A percentile compares a stretch with the other conserved stretches of the same genome.
Evolutionary conservation across 37 sponge, comb jelly and placozoan genomes (phyloP).

Genomic region (Aphrocallistes beatrix): DNA sequence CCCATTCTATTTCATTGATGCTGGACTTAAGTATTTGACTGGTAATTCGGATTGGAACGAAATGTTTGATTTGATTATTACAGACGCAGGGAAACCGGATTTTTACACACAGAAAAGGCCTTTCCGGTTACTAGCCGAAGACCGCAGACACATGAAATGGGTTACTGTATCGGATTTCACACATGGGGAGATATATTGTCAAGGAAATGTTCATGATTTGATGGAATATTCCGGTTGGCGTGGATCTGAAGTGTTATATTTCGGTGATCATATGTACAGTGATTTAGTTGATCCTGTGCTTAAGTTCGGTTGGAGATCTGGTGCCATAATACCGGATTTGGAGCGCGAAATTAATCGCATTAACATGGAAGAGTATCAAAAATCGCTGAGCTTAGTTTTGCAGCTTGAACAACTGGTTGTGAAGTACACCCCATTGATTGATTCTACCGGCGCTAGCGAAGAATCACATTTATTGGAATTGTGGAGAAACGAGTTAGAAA

Average conservation of each 20-base stretch:
- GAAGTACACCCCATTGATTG: neutral
- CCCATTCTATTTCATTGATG: slow-evolving; percentile 53
- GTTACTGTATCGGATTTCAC: slow-evolving; percentile 31
- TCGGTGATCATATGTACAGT: slow-evolving; percentile 93
- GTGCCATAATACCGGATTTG: slow-evolving; percentile 83
- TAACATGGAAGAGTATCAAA: neutral
- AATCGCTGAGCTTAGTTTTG: neutral
- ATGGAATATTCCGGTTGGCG: slow-evolving; percentile 68
- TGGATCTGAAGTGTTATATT: slow-evolving; percentile 63
- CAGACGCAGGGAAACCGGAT: slow-evolving; percentile 62
- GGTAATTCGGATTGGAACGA: slow-evolving; percentile 62
- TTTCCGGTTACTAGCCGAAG: slow-evolving; percentile 40
- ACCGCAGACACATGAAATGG: slow-evolving; percentile 41
- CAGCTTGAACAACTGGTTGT: neutral
- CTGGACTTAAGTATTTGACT: slow-evolving; percentile 56
- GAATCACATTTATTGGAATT: neutral
- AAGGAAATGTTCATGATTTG: slow-evolving; percentile 73
- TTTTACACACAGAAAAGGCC: slow-evolving; percentile 66
- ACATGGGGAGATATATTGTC: slow-evolving; percentile 39
- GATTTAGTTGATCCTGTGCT: slow-evolving; percentile 82
- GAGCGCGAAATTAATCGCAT: slow-evolving; percentile 33
- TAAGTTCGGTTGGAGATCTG: slow-evolving; percentile 80
- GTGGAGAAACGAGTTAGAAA: neutral
- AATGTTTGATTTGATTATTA: slow-evolving; percentile 74
- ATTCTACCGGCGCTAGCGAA: neutral